Percentiles rank a stretch among this genome's conserved stretches.
Evolutionary conservation across 2,888 invertebrate genomes (phyloP).

Genomic region (Hecatera dysodea): DNA sequence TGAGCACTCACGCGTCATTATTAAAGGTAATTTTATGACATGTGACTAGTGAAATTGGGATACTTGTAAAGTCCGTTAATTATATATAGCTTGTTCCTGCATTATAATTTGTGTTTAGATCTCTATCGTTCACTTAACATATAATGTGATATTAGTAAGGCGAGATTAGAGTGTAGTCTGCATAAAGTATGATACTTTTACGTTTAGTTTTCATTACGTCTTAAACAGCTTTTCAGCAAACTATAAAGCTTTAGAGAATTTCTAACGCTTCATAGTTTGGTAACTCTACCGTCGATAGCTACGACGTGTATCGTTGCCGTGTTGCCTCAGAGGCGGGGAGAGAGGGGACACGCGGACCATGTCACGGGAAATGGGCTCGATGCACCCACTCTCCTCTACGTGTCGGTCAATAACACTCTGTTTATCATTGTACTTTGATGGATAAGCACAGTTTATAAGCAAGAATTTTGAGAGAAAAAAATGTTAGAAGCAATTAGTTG

Average conservation of each 20-base stretch:
- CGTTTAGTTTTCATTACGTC: neutral
- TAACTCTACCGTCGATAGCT: constrained; percentile 38
- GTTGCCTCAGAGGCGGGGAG: constrained; percentile 29
- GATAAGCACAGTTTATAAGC: constrained; percentile 7
- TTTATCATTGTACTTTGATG: constrained; percentile 36
- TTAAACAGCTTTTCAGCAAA: neutral
- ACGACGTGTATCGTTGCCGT: constrained; percentile 39
- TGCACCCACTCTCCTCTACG: constrained; percentile 56
- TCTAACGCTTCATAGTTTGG: neutral
- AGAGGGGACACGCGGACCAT: constrained; percentile 14
- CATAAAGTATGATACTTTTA: neutral
- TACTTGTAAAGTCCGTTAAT: neutral
- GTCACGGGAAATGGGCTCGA: constrained; percentile 60
- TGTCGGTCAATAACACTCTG: constrained; percentile 50
- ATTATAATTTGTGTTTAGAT: neutral
- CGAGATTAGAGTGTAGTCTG: no score
- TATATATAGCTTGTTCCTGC: no score
- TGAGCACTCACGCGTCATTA: neutral
- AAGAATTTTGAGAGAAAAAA: neutral
- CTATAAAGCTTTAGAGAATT: neutral
- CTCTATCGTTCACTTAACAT: neutral
- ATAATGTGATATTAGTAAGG: no score
- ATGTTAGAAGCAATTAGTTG: neutral
- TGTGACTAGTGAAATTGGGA: neutral
- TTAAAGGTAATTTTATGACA: neutral